Base-by-base conservation (phyloP, 1,140 invertebrate species). In the Cydia amplana region DNA sequence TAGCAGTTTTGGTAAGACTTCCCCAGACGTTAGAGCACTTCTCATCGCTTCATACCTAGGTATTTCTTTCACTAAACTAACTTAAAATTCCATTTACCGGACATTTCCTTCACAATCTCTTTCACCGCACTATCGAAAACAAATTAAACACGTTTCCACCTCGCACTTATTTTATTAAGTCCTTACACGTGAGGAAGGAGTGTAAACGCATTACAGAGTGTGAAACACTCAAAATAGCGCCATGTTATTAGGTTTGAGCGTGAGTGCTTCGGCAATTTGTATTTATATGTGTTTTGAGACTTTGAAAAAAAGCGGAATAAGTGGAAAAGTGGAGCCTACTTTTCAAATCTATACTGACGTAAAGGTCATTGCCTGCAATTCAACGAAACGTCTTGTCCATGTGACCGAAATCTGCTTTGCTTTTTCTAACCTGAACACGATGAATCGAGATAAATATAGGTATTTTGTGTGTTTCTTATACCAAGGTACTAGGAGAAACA, bases 121-220 rank as follows among this genome's bases (percentile, higher is more conserved):
- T 65, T 67, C 51, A 60, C 20, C 16, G n/a, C n/a, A 51, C 28
- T 18, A 18, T 40, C 28, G 32, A 70, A 70, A 70, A 70, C 36
- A 70, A 70, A 70, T 36, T 67, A 4, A 70, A 70, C 32, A 18
- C 28, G 65, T 43, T 28, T 28, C 9, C n/a, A 16, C 65, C 4
- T 40, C 65, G 5, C 65, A 32, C 65, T 70, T 70, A 70, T 70
- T 70, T 70, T 70, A 70, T 40, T 20, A 70, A 70, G 65, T 70
- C 65, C 65, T 70, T 70, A 40, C 65, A 70, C 65, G 65, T 70
- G 16, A 36, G 65, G 23, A 67, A 36, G 65, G 14, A 36, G 65
- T 23, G 28, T 18, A 70, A 36, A 70, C n/a, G 65, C 65, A 70
- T 70, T 70, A 70, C 28, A 10, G 32, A 36, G 28, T 70, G 65